Evolutionary conservation across 1,140 invertebrate species (phyloP), one percentile per base, ranked within the genome.

Genomic region (Dreissena polymorpha): DNA sequence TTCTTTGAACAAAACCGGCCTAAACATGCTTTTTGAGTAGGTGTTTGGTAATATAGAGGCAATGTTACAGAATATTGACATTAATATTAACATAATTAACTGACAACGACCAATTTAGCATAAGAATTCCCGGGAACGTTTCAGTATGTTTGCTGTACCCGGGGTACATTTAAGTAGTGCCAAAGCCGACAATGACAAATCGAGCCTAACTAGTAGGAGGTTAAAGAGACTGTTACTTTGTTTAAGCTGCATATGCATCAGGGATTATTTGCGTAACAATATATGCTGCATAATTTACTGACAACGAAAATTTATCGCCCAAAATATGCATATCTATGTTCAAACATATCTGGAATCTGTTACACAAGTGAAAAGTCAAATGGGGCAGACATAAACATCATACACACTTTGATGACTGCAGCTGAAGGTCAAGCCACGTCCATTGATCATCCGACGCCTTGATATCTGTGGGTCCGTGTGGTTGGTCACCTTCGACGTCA

Each of bases 361-460:
- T 29, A 8, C n/a, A 21, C 16, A 29, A 29, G n/a, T 68, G 29
- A 16, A 23, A 49, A 10, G n/a, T 25, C 7, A 12, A 7, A 14
- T 21, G 13, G 5, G n/a, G 2, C n/a, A 29, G 16, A 57, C 13
- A 7, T 12, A 57, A 55, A 73, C n/a, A 49, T 1, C 14, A 12
- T 53, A n/a, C 60, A 3, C 65, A 76, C 73, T 64, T 76, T n/a
- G 73, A 76, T 10, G 21, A 12, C 39, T 65, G 13, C 21, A 91
- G 80, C 65, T 89, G 87, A 60, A 92, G 77, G 75, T 93, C 91
- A 60, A 94, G 91, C 75, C 75, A 78, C 7, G 64, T 10, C 92
- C 93, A 94, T 10, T 73, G 21, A 91, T 93, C 93, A 78, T 94
- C 93, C 16, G 90, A 75, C 0, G 67, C 65, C 10, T 83, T 49